A percentile compares a stretch with the other conserved stretches of the same genome.
phyloP scores from a whole-genome alignment of 2,797 vertebrate genomes.

The Meda fulgida region DNA sequence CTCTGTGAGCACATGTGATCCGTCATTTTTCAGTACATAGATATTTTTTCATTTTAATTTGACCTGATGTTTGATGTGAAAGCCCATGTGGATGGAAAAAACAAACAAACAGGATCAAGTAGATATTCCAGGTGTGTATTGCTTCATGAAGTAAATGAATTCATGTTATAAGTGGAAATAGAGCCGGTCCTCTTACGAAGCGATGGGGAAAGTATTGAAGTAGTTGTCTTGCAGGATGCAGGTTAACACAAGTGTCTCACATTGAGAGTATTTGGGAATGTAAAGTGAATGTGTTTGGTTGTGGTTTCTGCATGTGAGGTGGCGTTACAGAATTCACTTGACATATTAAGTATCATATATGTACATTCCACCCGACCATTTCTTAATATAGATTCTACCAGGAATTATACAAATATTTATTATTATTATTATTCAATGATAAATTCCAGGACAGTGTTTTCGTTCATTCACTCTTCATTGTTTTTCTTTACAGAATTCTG shows the following conservation, averaged over 20 bases:
- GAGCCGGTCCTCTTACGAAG: conserved; percentile 13
- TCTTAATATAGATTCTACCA: conserved; percentile 11
- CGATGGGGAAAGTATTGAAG: conserved; percentile 52
- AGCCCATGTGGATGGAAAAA: not conserved
- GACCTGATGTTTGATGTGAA: conserved; percentile 1
- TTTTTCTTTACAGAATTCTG: conserved; percentile 68
- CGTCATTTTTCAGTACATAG: not conserved
- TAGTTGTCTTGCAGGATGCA: conserved; percentile 55
- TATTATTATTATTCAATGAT: conserved; percentile 10
- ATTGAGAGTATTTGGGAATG: conserved; percentile 74
- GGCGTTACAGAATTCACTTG: conserved; percentile 16
- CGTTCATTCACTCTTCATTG: conserved; percentile 65
- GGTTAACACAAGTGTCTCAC: conserved; percentile 74
- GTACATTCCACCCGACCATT: conserved; percentile 13
- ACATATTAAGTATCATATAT: conserved; percentile 20
- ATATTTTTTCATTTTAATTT: not conserved
- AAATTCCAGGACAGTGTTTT: conserved; percentile 64
- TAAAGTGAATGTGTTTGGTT: conserved; percentile 7
- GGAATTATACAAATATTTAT: conserved; percentile 11
- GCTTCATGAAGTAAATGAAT: not conserved
- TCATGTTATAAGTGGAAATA: not conserved
- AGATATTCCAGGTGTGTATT: conserved; percentile 7
- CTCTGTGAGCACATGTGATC: not conserved
- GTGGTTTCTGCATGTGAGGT: conserved; percentile 27
- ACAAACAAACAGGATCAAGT: not conserved